phyloP scores from a whole-genome alignment of 2,888 invertebrate species.

The Synanthedon tipuliformis region DNA sequence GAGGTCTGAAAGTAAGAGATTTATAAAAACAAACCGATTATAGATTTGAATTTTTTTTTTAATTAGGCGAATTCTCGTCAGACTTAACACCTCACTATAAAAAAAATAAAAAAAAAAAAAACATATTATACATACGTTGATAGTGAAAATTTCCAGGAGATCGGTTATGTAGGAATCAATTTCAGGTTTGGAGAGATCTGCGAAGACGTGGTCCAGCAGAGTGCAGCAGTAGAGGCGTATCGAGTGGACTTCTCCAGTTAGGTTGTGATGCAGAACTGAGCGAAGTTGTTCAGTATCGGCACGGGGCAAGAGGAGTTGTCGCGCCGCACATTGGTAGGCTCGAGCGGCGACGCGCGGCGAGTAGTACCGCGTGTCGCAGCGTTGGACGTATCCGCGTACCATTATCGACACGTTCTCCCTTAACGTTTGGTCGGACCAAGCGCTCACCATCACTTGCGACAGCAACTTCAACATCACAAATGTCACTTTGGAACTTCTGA shows the following conservation, averaged over 20 bases:
- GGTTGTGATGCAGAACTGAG: background rate
- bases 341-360: constrained; percentile 46
- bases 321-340: constrained; percentile 50
- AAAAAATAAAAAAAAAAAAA: too few species aligned
- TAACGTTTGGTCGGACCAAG: constrained; percentile 35
- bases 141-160: constrained; percentile 40
- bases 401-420: constrained; percentile 55
- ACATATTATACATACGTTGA: constrained; percentile 40
- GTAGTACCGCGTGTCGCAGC: constrained; percentile 44
- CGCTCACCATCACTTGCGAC: constrained; percentile 32
- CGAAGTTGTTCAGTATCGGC: constrained; percentile 15
- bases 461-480: constrained; percentile 36
- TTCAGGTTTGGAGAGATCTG: constrained; percentile 22
- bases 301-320: constrained; percentile 31
- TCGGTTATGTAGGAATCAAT: constrained; percentile 22
- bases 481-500: constrained; percentile 41
- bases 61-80: background rate
- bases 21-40: background rate
- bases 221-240: constrained; percentile 50
- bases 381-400: constrained; percentile 46
- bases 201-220: constrained; percentile 28
- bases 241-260: constrained; percentile 26
- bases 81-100: too few species aligned
- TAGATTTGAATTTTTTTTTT: background rate
- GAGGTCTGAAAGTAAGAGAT: constrained; percentile 41